Percentiles rank a stretch among this genome's conserved stretches.
phyloP scores from a whole-genome alignment of 1,140 invertebrate species.

The Conus betulinus region DNA sequence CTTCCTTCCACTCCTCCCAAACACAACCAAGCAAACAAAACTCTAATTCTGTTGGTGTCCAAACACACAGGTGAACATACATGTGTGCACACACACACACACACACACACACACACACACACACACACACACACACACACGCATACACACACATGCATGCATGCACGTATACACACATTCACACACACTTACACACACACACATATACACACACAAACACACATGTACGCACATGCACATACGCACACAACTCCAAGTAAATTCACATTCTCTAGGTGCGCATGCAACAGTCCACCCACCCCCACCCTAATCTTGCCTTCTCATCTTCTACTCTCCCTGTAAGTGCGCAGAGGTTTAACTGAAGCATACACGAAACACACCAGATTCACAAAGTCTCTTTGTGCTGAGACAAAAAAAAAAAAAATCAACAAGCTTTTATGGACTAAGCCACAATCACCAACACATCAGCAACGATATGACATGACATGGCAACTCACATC shows the following conservation, averaged over 20 bases:
- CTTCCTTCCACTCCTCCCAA: no score
- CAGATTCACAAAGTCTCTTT: background rate
- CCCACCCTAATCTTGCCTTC: no score
- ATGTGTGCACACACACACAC: background rate
- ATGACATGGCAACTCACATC: constrained; percentile 77
- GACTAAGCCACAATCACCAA: no score
- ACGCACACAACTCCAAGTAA: background rate
- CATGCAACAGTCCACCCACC: no score
- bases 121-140: constrained; percentile 9
- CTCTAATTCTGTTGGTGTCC: no score
- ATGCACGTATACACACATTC: background rate
- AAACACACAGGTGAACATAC: background rate
- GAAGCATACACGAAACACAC: background rate
- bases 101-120: background rate
- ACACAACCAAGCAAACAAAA: no score
- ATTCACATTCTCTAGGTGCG: no score
- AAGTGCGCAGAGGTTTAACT: no score
- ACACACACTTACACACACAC: constrained; percentile 17
- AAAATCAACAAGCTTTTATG: no score
- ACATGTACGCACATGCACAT: background rate
- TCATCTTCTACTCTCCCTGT: no score
- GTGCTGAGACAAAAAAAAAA: background rate
- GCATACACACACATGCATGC: background rate
- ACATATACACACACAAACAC: background rate
- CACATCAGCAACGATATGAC: no score